phyloP scores from a whole-genome alignment of 2,888 invertebrate species.

The Nomada hirtipes region DNA sequence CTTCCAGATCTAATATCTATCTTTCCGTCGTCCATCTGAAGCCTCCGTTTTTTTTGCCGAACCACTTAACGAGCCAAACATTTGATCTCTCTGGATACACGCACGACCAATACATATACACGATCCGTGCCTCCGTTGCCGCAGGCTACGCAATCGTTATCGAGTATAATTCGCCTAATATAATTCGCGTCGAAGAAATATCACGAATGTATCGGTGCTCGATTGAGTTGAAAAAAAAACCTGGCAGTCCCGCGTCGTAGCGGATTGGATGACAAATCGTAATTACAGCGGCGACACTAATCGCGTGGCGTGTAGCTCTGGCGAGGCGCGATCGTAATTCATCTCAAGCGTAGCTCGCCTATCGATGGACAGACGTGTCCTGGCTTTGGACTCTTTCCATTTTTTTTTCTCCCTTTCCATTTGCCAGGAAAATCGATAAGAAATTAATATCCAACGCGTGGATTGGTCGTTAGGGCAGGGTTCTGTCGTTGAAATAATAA shows the following conservation, averaged over 20 bases:
- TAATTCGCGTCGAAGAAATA: neutral
- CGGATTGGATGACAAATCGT: constrained; percentile 36
- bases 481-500: constrained; percentile 81
- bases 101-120: no score
- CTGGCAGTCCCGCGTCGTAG: neutral
- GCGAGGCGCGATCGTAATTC: constrained; percentile 37
- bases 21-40: constrained; percentile 2
- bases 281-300: constrained; percentile 32
- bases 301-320: constrained; percentile 22
- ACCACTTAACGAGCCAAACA: neutral
- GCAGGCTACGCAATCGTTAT: neutral
- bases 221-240: neutral
- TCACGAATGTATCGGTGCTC: constrained; percentile 6
- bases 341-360: constrained; percentile 19
- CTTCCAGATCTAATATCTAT: neutral
- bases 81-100: neutral
- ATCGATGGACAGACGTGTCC: constrained; percentile 18
- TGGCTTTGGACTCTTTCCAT: neutral
- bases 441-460: constrained; percentile 81
- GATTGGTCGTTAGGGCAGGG: constrained; percentile 81
- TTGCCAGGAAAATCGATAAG: constrained; percentile 73
- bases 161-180: neutral
- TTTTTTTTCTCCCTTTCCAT: neutral
- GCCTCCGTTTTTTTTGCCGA: constrained; percentile 5
- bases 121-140: neutral